A percentile compares a stretch with the other conserved stretches of the same genome.
Conservation (phyloP, 2,113 vertebrate species). For the Zosterops lateralis region DNA sequence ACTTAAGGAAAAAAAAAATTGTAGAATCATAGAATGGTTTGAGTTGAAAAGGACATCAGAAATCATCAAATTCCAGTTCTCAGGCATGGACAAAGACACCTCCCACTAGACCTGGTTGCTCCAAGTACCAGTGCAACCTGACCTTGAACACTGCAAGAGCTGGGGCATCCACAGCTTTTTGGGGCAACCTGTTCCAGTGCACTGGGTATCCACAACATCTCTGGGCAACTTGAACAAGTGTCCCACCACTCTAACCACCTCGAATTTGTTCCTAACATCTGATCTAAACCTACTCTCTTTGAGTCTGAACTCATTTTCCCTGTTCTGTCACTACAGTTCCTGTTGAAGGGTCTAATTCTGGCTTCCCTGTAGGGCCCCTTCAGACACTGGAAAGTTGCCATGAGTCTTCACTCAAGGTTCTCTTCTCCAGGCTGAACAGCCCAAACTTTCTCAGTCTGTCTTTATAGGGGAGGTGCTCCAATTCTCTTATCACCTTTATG, state of each 20-base stretch:
- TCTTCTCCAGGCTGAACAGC: not conserved
- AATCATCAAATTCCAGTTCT: not conserved
- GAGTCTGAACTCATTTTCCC: not conserved
- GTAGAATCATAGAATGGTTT: not conserved
- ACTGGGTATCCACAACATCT: not conserved
- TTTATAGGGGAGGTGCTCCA: rapidly evolving
- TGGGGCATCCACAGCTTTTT: not conserved
- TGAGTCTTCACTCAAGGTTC: not conserved
- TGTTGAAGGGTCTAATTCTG: not conserved
- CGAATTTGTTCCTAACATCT: not conserved
- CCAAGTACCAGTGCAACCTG: not conserved
- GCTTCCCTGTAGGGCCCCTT: not conserved
- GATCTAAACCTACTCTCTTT: not conserved
- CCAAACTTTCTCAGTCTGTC: not conserved
- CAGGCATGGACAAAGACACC: not conserved
- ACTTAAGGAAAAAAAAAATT: not conserved
- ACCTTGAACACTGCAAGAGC: not conserved
- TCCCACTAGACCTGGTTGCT: not conserved
- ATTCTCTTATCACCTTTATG: not conserved
- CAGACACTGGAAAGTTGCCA: not conserved
- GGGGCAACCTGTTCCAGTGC: not conserved
- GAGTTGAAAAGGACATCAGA: not conserved
- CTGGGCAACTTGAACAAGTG: not conserved
- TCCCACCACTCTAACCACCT: not conserved
- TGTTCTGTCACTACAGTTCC: not conserved